phyloP scores from a whole-genome alignment of 2,888 invertebrate species.

The Myathropa florea region DNA sequence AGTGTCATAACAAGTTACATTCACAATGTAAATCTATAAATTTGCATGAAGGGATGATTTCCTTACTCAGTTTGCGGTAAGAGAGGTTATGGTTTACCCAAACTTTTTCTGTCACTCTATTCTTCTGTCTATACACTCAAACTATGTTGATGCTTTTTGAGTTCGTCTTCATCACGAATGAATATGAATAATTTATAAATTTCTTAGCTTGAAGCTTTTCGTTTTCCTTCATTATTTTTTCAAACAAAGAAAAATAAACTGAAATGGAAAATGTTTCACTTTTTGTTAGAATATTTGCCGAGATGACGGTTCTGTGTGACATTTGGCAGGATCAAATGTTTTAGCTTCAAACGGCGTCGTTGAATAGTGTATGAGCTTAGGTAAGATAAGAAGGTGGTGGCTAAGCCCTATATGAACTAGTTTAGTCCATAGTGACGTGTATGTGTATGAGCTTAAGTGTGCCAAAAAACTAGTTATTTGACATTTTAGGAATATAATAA shows the following conservation, averaged over 20 bases:
- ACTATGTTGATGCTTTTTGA: background rate
- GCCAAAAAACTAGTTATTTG: too few species aligned
- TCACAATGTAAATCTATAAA: background rate
- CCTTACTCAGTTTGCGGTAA: background rate
- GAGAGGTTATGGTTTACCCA: background rate
- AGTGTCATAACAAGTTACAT: background rate
- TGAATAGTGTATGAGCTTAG: too few species aligned
- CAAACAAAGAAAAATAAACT: too few species aligned
- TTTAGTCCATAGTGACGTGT: too few species aligned
- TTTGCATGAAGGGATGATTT: background rate
- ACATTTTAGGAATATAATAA: too few species aligned
- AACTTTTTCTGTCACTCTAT: background rate
- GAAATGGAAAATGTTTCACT: too few species aligned
- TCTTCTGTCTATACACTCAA: background rate
- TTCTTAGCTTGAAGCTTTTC: background rate
- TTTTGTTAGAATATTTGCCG: background rate
- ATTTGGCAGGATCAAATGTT: too few species aligned
- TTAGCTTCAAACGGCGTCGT: too few species aligned
- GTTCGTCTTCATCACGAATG: background rate
- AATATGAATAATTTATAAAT: conserved; percentile 29
- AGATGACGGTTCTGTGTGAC: background rate
- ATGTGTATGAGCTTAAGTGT: too few species aligned
- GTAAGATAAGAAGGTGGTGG: too few species aligned
- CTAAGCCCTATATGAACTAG: too few species aligned
- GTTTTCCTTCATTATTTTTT: background rate